Conservation (phyloP, 2,797 vertebrate species). For the Poliocrania exsul region DNA sequence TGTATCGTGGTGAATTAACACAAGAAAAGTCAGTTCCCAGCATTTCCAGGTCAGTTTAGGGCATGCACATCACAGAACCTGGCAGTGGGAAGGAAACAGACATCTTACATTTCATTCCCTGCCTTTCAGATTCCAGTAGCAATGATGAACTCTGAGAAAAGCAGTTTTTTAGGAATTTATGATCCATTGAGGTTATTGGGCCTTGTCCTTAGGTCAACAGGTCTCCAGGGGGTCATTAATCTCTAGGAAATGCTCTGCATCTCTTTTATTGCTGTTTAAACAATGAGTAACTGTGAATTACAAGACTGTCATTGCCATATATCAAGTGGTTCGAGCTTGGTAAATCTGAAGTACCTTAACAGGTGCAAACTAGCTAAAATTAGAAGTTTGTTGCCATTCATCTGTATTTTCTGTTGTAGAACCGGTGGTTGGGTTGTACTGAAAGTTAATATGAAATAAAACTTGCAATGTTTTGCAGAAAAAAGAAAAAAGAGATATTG, state of each 20-base stretch:
- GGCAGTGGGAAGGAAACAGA: background rate
- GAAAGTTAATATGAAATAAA: conserved; percentile 3
- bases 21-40: background rate
- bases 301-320: background rate
- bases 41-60: background rate
- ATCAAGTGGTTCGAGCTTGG: background rate
- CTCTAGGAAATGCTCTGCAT: background rate
- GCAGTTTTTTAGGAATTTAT: background rate
- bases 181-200: background rate
- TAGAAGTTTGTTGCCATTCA: background rate
- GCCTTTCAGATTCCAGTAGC: background rate
- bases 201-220: conserved; percentile 2
- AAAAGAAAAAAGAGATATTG: background rate
- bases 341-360: background rate
- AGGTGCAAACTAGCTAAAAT: background rate
- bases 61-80: background rate
- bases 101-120: background rate
- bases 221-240: background rate
- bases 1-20: background rate
- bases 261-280: background rate
- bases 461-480: background rate
- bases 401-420: background rate
- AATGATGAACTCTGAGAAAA: background rate
- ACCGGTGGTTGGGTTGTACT: background rate
- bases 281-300: background rate